Conservation (phyloP, 2,797 vertebrate genomes). For the Enteromius treurensis region DNA sequence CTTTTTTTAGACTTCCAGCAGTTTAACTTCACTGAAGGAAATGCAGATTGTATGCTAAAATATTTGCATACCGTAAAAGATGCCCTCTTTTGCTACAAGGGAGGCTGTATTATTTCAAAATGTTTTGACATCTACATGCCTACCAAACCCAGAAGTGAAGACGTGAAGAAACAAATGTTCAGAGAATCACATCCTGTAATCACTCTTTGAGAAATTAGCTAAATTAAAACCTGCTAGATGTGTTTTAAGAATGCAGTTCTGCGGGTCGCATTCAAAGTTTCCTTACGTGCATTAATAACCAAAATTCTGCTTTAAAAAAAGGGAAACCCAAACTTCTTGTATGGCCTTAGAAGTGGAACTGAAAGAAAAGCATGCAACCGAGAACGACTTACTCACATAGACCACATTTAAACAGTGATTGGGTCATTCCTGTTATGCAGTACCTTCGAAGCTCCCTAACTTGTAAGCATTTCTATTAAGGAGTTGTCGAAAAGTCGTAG, state of each 20-base stretch:
- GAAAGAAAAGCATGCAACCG: not conserved
- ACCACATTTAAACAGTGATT: not conserved
- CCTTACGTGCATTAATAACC: not conserved
- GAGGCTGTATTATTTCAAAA: no score
- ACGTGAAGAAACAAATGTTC: not conserved
- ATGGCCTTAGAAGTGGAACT: not conserved
- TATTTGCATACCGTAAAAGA: not conserved
- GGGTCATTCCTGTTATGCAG: conserved; percentile 1
- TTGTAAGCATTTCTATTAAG: not conserved
- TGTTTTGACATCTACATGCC: not conserved
- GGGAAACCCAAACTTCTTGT: not conserved
- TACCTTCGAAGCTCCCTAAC: not conserved
- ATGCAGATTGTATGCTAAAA: not conserved
- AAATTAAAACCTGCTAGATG: not conserved
- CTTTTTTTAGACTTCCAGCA: not conserved
- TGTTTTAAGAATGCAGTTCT: conserved; percentile 3
- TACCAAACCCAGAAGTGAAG: not conserved
- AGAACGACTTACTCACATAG: not conserved
- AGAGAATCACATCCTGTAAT: not conserved
- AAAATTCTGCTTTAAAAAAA: not conserved
- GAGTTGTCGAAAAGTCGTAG: not conserved
- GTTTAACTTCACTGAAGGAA: not conserved
- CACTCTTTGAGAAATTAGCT: not conserved
- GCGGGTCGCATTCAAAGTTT: not conserved
- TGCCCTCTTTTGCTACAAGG: not conserved